Conservation (phyloP, 2,113 vertebrate genomes). For the Larimichthys crocea region DNA sequence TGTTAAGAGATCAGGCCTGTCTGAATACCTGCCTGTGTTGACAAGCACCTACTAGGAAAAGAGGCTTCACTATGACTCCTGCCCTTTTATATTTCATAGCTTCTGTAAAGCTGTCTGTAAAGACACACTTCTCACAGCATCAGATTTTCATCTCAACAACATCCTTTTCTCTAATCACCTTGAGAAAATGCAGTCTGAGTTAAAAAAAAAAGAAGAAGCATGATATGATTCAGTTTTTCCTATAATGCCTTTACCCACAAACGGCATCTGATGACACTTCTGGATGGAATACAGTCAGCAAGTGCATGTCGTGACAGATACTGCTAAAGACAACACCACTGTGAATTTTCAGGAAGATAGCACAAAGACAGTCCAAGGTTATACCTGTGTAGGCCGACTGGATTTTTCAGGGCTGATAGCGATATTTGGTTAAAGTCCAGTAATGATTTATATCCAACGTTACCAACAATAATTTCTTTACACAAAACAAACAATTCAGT, state of each 20-base stretch:
- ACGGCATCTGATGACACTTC: constrained; percentile 23
- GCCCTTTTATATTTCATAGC: neutral
- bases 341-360: neutral
- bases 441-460: no score
- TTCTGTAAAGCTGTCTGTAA: neutral
- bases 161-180: neutral
- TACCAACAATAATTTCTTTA: no score
- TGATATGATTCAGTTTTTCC: neutral
- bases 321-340: neutral
- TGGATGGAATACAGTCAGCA: constrained; percentile 2
- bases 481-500: no score
- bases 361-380: neutral
- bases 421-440: neutral
- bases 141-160: neutral
- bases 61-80: neutral
- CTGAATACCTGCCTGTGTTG: constrained; percentile 31
- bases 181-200: neutral
- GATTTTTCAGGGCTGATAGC: neutral
- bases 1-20: constrained; percentile 17
- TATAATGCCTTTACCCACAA: neutral
- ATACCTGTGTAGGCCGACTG: neutral
- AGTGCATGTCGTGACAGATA: constrained; percentile 59
- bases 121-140: neutral
- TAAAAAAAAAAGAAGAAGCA: neutral
- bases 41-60: neutral